A percentile compares a stretch with the other conserved stretches of the same genome.
phyloP scores from a whole-genome alignment of 1,140 invertebrate genomes.

The Cylas formicarius region DNA sequence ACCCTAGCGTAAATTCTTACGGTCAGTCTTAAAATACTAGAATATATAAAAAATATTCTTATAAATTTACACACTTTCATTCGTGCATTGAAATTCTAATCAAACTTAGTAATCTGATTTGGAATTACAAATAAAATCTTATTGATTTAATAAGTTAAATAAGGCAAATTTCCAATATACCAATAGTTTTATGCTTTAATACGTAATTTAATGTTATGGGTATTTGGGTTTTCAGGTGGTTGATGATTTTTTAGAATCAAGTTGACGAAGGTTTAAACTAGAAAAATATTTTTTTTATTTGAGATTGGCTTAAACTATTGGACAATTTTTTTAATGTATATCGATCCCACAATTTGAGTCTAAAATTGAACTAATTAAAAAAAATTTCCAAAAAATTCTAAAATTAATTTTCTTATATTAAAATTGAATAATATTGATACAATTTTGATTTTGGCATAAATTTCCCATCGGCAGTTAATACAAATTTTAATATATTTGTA shows the following conservation, averaged over 20 bases:
- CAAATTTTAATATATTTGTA: background rate
- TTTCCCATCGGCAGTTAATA: background rate
- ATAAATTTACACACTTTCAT: conserved; percentile 8
- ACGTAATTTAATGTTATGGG: conserved; percentile 1
- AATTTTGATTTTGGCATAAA: background rate
- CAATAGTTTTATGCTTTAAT: background rate
- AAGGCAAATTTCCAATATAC: background rate
- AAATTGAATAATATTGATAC: conserved; percentile 1
- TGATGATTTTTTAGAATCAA: no score
- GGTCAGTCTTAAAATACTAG: conserved; percentile 27
- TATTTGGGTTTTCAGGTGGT: no score
- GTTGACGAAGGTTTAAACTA: no score
- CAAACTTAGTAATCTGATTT: background rate
- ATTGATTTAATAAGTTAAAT: conserved; percentile 1
- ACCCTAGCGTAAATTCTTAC: conserved; percentile 20
- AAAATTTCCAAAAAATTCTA: background rate
- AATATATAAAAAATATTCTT: conserved; percentile 25
- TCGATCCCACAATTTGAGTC: no score
- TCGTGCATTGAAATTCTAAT: background rate
- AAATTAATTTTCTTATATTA: background rate
- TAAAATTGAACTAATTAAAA: no score
- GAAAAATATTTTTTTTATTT: no score
- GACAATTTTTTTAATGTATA: no score
- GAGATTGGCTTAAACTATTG: no score
- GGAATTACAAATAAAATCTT: background rate